A percentile compares a stretch with the other conserved stretches of the same genome.
phyloP scores from a whole-genome alignment of 2,113 vertebrate species.

The Stomatorhinus ivindoensis region DNA sequence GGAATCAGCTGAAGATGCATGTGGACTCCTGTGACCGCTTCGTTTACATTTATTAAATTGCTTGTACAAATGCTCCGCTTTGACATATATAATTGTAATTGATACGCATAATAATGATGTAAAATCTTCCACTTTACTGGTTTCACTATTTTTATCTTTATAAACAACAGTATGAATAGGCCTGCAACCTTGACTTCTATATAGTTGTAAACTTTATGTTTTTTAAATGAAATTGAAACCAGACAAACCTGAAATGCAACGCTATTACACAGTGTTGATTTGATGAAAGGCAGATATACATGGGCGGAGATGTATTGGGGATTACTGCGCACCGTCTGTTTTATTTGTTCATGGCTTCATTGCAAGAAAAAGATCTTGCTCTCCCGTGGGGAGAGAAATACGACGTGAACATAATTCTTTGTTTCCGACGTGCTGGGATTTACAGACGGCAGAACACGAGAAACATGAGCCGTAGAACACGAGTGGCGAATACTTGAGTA shows the following conservation, averaged over 20 bases:
- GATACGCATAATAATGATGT: neutral
- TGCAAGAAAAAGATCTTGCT: neutral
- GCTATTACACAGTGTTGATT: neutral
- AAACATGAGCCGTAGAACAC: neutral
- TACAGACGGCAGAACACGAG: neutral
- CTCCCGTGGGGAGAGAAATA: neutral
- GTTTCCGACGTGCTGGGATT: neutral
- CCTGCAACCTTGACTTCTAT: neutral
- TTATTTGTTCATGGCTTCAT: neutral
- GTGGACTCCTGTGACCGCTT: neutral
- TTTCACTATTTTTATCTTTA: neutral
- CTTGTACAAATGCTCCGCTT: too few species aligned
- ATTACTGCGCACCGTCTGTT: neutral
- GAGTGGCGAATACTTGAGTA: neutral
- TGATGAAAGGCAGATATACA: neutral
- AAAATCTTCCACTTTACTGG: neutral
- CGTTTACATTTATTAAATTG: neutral
- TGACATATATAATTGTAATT: neutral
- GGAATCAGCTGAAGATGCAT: neutral
- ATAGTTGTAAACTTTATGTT: neutral
- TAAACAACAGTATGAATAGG: neutral
- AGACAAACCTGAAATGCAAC: neutral
- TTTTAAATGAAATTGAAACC: neutral
- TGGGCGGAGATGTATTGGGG: neutral
- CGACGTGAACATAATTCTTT: neutral